Evolutionary conservation across 2,888 invertebrate species (phyloP), one percentile per base, ranked within the genome.

Genomic region (Theretra japonica): DNA sequence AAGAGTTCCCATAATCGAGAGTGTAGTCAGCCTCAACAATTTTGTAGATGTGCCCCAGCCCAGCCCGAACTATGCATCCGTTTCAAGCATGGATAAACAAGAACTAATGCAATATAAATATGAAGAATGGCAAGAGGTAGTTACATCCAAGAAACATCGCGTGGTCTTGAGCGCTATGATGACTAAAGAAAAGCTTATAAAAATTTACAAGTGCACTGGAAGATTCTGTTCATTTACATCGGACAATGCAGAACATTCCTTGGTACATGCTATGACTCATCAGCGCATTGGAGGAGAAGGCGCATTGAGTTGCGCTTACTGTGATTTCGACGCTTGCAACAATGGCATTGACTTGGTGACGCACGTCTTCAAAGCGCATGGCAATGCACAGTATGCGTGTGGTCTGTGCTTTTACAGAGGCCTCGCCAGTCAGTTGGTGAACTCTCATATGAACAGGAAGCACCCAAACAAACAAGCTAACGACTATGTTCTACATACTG

Each of bases 331-430:
- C 33, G 86, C 91, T 6, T 77, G 81, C 3, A 80, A 85, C 58
- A 79, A 91, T 81, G 83, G 90, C 73, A 88, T 89, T 72, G 81
- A 93, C 56, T 84, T 96, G 77, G 92, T 95, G 59, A 87, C 90
- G 70, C 97, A 97, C 83, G 94, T 97, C 19, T 94, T 95, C 69
- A 94, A 95, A 33, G 91, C 91, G 53, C 97, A 97, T 80, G 95
- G 94, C 0, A 88, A 92, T 71, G 96, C 96, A 79, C 90, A 93
- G 41, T 97, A 89, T 79, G 95, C 95, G 48, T 97, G 97, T 80
- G 90, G 89, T 4, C 93, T 95, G 76, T 97, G 97, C 82, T 96
- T 97, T 80, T 97, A 97, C 84, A 91, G 97, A 69, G 96, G 96
- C 0, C 88, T 95, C 0, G 90, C 95, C 0, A 93, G 94, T 68